Conservation (phyloP, 2,797 vertebrate species). For the Otolemur crassicaudatus region DNA sequence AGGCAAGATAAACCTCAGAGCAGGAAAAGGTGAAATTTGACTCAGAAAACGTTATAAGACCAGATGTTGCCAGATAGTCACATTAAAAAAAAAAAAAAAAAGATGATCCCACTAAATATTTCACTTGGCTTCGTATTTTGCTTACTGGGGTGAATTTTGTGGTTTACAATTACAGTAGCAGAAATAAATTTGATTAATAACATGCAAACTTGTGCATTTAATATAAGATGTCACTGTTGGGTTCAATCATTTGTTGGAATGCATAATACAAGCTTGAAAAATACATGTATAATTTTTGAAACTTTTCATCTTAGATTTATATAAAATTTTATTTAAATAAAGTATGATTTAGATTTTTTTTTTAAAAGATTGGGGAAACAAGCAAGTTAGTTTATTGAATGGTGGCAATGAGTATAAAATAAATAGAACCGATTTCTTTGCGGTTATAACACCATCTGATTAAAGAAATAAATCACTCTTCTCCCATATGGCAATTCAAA, state of each 20-base stretch:
- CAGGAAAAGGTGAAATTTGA: neutral
- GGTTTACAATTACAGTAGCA: neutral
- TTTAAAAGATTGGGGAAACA: neutral
- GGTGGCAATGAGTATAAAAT: neutral
- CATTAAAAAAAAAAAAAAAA: slow-evolving; percentile 47
- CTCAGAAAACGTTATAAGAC: slow-evolving; percentile 32
- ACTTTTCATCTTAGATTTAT: neutral
- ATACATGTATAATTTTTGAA: neutral
- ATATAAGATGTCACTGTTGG: neutral
- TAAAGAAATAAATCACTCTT: neutral
- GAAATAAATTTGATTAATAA: slow-evolving; percentile 18
- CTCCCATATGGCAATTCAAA: neutral
- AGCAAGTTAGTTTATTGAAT: neutral
- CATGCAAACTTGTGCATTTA: neutral
- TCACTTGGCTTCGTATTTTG: slow-evolving; percentile 17
- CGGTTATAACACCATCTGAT: neutral
- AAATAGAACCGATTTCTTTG: neutral
- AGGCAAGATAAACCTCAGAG: neutral
- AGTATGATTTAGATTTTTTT: neutral
- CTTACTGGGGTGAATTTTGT: neutral
- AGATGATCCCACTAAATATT: neutral
- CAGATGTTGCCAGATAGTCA: slow-evolving; percentile 15
- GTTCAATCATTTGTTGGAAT: neutral
- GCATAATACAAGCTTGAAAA: neutral
- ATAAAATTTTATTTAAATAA: neutral